These are phyloP conservation scores for Netelia melanura DNA, from an alignment of 2,888 invertebrate genomes.

Conservation along the genomic window DNA sequence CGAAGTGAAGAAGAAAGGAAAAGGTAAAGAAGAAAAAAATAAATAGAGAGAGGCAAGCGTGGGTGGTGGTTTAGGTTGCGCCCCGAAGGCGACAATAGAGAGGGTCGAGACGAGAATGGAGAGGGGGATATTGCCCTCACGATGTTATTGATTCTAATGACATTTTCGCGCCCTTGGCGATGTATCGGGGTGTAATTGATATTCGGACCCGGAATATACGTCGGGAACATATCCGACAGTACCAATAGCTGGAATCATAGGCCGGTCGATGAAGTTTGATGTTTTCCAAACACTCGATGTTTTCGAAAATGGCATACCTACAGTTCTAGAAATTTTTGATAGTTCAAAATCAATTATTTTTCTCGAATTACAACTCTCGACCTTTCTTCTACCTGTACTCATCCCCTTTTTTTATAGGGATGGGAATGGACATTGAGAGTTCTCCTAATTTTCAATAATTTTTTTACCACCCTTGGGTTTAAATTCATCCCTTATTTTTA, in stretches of 20 bases:
- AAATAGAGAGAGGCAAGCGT: conserved; percentile 34
- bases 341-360: too few species aligned
- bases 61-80: conserved; percentile 55
- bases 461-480: too few species aligned
- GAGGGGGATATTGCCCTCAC: conserved; percentile 63
- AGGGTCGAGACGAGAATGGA: conserved; percentile 53
- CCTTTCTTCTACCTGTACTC: too few species aligned
- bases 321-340: too few species aligned
- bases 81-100: conserved; percentile 64
- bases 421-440: too few species aligned
- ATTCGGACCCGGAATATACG: conserved; percentile 73
- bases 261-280: not conserved
- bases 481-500: too few species aligned
- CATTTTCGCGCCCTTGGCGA: conserved; percentile 81
- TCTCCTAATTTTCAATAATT: too few species aligned
- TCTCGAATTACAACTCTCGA: too few species aligned
- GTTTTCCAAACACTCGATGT: too few species aligned
- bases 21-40: conserved; percentile 30
- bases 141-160: conserved; percentile 83
- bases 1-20: conserved; percentile 35
- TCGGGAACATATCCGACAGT: conserved; percentile 27
- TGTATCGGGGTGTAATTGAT: conserved; percentile 80
- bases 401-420: too few species aligned
- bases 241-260: not conserved
- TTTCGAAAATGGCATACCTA: too few species aligned